Evolutionary conservation across 2,888 invertebrate species (phyloP).

Genomic region (Eledona agricola): DNA sequence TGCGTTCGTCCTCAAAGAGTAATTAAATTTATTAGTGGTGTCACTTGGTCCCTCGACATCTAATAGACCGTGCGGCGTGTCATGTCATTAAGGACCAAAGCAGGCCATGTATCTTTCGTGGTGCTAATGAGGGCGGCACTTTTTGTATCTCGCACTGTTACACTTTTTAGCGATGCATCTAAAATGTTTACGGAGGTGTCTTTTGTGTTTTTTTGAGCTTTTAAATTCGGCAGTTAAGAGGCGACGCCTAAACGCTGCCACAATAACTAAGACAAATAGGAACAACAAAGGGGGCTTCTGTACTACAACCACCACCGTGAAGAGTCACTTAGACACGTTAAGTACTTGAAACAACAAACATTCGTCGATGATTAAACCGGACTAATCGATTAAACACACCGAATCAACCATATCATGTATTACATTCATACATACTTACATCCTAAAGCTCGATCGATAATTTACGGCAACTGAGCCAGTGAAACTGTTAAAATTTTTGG

Average conservation of each 20-base stretch:
- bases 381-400: too few relatives aligned
- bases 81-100: conserved; percentile 39
- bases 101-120: conserved; percentile 38
- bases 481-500: conserved; percentile 1
- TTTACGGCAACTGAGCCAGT: background rate
- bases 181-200: conserved; percentile 38
- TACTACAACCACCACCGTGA: conserved; percentile 17
- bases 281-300: conserved; percentile 32
- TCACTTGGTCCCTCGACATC: conserved; percentile 34
- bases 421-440: too few relatives aligned
- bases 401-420: too few relatives aligned
- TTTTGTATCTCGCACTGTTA: conserved; percentile 33
- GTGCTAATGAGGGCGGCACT: conserved; percentile 41
- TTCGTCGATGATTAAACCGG: too few relatives aligned
- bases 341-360: conserved; percentile 32
- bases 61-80: conserved; percentile 39
- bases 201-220: conserved; percentile 36
- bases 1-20: conserved; percentile 45
- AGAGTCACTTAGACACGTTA: conserved; percentile 36
- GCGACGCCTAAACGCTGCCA: conserved; percentile 23
- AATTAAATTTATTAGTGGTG: conserved; percentile 50
- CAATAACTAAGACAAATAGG: conserved; percentile 33
- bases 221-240: conserved; percentile 34
- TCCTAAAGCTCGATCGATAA: too few relatives aligned
- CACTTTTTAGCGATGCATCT: conserved; percentile 36